Conservation (phyloP, 1,140 invertebrate species). For the Trigoniulus corallinus region DNA sequence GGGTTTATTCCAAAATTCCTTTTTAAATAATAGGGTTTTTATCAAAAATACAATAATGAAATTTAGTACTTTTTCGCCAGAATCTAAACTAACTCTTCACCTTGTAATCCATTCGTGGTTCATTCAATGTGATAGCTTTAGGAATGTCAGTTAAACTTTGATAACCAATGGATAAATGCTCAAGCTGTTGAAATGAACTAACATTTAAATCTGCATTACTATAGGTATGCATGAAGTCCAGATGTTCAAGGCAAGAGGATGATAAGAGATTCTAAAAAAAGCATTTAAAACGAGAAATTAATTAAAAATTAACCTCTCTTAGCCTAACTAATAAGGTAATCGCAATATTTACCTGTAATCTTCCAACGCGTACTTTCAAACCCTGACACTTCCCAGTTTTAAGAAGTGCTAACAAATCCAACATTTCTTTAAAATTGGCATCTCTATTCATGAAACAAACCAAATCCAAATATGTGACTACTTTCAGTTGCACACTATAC, state of each 20-base stretch:
- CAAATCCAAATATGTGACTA: background rate
- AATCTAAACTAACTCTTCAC: too few relatives aligned
- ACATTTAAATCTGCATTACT: slow-evolving; percentile 49
- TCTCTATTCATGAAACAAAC: slow-evolving; percentile 39
- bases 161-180: slow-evolving; percentile 86
- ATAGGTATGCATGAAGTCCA: slow-evolving; percentile 79
- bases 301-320: background rate
- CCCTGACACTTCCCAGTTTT: slow-evolving; percentile 93
- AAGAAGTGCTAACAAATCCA: slow-evolving; percentile 88
- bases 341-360: slow-evolving; percentile 46
- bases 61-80: too few relatives aligned
- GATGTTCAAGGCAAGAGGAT: slow-evolving; percentile 77
- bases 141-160: slow-evolving; percentile 94
- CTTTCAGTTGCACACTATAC: background rate
- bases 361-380: slow-evolving; percentile 82
- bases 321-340: background rate
- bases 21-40: background rate
- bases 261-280: slow-evolving; percentile 69
- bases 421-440: slow-evolving; percentile 90
- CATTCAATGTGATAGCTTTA: slow-evolving; percentile 51
- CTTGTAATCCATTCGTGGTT: slow-evolving; percentile 39
- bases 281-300: background rate
- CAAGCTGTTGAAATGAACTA: slow-evolving; percentile 65
- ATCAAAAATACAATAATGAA: slow-evolving; percentile 6
- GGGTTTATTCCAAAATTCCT: slow-evolving; percentile 32